Conservation (phyloP, 1,140 invertebrate species). For the Lepidotrigona ventralis region DNA sequence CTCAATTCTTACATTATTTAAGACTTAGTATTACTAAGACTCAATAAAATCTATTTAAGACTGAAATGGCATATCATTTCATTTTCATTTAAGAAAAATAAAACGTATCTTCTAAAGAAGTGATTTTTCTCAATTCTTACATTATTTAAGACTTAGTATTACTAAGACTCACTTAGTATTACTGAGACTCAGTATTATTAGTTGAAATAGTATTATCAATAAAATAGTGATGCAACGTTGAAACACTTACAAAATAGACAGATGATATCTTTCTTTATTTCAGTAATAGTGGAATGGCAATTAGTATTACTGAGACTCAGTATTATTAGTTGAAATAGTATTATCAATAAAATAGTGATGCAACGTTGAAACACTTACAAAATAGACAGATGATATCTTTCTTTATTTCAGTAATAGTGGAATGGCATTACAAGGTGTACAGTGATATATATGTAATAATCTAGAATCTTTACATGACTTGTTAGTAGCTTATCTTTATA, state of each 20-base stretch:
- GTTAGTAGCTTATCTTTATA: constrained; percentile 59
- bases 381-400: constrained; percentile 64
- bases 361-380: constrained; percentile 35
- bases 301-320: background rate
- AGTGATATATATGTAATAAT: constrained; percentile 67
- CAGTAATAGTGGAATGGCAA: constrained; percentile 73
- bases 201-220: background rate
- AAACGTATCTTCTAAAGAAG: constrained; percentile 38
- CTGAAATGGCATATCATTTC: constrained; percentile 61
- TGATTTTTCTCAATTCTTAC: background rate
- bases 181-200: background rate
- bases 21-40: background rate
- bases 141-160: background rate
- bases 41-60: constrained; percentile 57
- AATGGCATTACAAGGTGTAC: constrained; percentile 76
- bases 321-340: constrained; percentile 2
- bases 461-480: constrained; percentile 70
- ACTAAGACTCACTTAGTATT: too few relatives aligned
- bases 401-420: constrained; percentile 74
- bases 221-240: background rate
- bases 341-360: background rate
- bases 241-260: constrained; percentile 51
- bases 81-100: constrained; percentile 57
- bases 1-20: background rate
- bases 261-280: constrained; percentile 73